Evolutionary conservation across 2,113 vertebrate genomes (phyloP).

Genomic region (Stomatorhinus ivindoensis): DNA sequence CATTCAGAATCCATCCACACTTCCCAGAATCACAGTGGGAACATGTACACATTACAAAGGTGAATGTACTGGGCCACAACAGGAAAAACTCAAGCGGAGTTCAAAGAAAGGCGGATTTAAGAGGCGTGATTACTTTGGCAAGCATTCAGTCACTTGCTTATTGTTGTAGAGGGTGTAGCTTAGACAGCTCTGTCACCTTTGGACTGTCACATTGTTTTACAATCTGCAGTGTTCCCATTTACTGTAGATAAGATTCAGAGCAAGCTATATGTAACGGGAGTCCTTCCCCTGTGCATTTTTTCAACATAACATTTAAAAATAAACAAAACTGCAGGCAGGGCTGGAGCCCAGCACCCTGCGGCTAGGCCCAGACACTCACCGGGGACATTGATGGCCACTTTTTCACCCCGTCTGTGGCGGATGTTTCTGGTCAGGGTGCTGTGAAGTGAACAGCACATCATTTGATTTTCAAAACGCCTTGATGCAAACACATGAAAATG

Average conservation of each 20-base stretch:
- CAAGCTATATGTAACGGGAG: neutral
- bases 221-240: neutral
- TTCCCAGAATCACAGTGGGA: neutral
- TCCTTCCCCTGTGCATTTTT: neutral
- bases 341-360: too few relatives aligned
- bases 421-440: constrained; percentile 94
- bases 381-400: constrained; percentile 92
- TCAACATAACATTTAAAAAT: neutral
- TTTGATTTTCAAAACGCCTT: neutral
- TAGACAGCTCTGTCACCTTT: neutral
- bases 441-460: constrained; percentile 30
- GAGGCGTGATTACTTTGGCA: neutral
- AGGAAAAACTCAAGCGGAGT: neutral
- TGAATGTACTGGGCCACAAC: too few relatives aligned
- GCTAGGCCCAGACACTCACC: constrained; percentile 61
- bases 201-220: neutral
- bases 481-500: constrained; percentile 2
- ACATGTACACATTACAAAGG: neutral
- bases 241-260: neutral
- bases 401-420: constrained; percentile 87
- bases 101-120: neutral
- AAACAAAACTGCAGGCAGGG: neutral
- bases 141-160: neutral
- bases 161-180: neutral
- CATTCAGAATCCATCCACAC: too few relatives aligned